Evolutionary conservation across 2,797 vertebrate species (phyloP), one percentile per base, ranked within the genome.

Genomic region (Sylvia borin): DNA sequence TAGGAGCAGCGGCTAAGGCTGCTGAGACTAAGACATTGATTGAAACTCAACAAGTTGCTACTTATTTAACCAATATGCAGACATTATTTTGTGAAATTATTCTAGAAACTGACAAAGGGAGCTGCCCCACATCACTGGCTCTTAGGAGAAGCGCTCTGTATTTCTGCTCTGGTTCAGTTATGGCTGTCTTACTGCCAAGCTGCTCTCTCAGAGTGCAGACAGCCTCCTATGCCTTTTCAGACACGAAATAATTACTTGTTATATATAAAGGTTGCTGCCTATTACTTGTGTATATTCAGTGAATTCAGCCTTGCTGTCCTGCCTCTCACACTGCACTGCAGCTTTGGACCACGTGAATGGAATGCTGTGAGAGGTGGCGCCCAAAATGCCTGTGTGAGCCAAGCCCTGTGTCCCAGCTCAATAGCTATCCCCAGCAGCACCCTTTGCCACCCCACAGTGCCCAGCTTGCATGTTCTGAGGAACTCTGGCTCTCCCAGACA

Each of bases 111-210:
- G 79, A 65, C 38, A 83, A 58, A 71, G 17, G 25, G n/a, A 93
- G 47, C 11, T 43, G 73, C 34, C 53, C 38, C 1, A 1, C 1
- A 4, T 51, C 61, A 45, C 29, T 2, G 0, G 0, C 58, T 62
- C 31, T 11, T 43, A 2, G 1, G 58, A 78, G 48, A 74, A 50
- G 73, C 72, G n/a, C 20, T 85, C 53, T 85, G 55, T 32, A 19
- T 77, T 90, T 74, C 72, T 83, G n/a, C 54, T 67, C 24, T n/a
- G 14, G 29, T 24, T 87, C 57, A 61, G 50, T 25, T 70, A 22
- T 5, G 38, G 34, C 65, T 87, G 38, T 76, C 48, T 91, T 50
- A 18, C 55, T 93, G 79, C 48, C 58, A 70, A 43, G 45, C 38
- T 71, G 4, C 42, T 55, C 48, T 57, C 50, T 85, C 53, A 72